A percentile compares a stretch with the other conserved stretches of the same genome.
These are phyloP conservation scores for Emydocephalus ijimae DNA, from an alignment of 2,113 vertebrate species.

Conservation along the genomic window DNA sequence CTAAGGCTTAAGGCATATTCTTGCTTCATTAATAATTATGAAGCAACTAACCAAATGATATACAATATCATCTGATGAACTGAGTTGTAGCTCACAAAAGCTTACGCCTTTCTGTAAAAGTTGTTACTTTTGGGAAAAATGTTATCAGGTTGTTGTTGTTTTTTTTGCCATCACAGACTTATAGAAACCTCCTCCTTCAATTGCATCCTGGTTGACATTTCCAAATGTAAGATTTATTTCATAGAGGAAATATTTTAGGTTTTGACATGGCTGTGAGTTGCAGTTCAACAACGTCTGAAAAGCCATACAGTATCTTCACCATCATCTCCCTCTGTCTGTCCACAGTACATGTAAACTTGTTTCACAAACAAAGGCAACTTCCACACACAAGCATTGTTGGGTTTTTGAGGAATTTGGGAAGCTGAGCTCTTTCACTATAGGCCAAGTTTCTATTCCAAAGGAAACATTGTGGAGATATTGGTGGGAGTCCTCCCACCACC, in stretches of 20 bases:
- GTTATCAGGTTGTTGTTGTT: neutral
- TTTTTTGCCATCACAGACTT: neutral
- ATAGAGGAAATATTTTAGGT: neutral
- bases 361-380: neutral
- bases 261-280: neutral
- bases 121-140: neutral
- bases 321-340: neutral
- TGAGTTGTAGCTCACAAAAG: neutral
- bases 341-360: neutral
- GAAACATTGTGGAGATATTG: neutral
- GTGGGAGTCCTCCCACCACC: neutral
- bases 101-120: neutral
- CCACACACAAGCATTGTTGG: neutral
- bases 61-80: neutral
- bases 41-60: neutral
- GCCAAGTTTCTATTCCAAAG: neutral
- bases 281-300: neutral
- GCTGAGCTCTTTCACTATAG: neutral
- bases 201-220: slow-evolving; percentile 2
- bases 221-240: neutral
- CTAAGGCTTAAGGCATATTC: neutral
- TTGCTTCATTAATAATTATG: slow-evolving; percentile 20
- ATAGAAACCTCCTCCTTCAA: neutral
- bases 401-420: neutral
- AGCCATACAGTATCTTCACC: neutral